A percentile compares a stretch with the other conserved stretches of the same genome.
phyloP scores from a whole-genome alignment of 2,888 invertebrate genomes.

The Lochmaea capreae region DNA sequence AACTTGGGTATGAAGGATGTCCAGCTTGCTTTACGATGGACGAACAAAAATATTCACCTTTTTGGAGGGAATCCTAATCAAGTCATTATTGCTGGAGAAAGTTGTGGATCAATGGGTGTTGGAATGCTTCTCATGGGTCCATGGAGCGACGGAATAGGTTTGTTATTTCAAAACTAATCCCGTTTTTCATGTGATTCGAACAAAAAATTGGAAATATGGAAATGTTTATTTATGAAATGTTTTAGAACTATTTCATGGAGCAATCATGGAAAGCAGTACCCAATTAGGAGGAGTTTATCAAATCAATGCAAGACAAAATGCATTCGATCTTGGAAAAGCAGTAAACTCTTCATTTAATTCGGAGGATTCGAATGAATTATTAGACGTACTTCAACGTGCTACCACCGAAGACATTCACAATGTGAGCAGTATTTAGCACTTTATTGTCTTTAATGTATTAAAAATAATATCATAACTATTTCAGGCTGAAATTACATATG shows the following conservation, averaged over 20 bases:
- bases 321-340: constrained; percentile 30
- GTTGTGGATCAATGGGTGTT: constrained; percentile 30
- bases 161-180: too few species aligned
- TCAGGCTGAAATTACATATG: constrained; percentile 9
- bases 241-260: constrained; percentile 38
- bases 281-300: constrained; percentile 34
- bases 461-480: background rate
- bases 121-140: constrained; percentile 27
- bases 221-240: background rate
- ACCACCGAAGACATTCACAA: constrained; percentile 19
- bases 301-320: constrained; percentile 32
- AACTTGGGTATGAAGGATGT: constrained; percentile 35
- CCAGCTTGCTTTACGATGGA: constrained; percentile 29
- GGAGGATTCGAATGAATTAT: constrained; percentile 24
- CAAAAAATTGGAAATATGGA: too few species aligned
- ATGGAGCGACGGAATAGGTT: constrained; percentile 22
- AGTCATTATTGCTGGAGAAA: constrained; percentile 33
- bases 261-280: constrained; percentile 39
- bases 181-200: too few species aligned
- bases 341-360: constrained; percentile 24
- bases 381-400: constrained; percentile 17
- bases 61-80: constrained; percentile 27
- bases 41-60: constrained; percentile 24
- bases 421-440: constrained; percentile 15
- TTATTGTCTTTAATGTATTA: too few species aligned